phyloP scores from a whole-genome alignment of 2,888 invertebrate species.

The Drosophila conformis region DNA sequence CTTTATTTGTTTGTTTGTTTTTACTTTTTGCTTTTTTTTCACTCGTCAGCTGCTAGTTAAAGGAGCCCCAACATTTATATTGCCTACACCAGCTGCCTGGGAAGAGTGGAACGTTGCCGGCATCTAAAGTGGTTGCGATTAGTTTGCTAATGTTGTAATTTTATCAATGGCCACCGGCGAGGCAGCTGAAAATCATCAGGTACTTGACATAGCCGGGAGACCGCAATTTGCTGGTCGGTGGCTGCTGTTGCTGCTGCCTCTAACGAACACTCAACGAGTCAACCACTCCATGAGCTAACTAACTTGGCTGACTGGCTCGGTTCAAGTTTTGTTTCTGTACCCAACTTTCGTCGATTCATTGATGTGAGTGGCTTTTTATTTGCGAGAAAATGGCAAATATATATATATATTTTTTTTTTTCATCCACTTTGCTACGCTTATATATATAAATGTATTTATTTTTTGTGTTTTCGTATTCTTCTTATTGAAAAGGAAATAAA shows the following conservation, averaged over 20 bases:
- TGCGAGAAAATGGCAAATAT: conserved; percentile 63
- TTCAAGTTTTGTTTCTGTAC: conserved; percentile 59
- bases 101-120: conserved; percentile 53
- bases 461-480: conserved; percentile 15
- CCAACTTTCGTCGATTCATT: conserved; percentile 72
- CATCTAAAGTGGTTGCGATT: conserved; percentile 79
- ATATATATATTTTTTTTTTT: conserved; percentile 22
- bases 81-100: conserved; percentile 9
- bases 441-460: conserved; percentile 15
- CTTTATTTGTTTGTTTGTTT: conserved; percentile 43
- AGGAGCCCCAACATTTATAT: conserved; percentile 62
- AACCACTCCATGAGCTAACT: conserved; percentile 10
- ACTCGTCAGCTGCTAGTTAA: conserved; percentile 37
- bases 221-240: conserved; percentile 57
- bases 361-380: conserved; percentile 80
- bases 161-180: conserved; percentile 64
- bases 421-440: conserved; percentile 5
- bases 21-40: conserved; percentile 51
- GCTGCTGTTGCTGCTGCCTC: conserved; percentile 2
- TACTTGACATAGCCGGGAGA: conserved; percentile 69
- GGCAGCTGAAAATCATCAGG: conserved; percentile 77
- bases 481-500: conserved; percentile 75
- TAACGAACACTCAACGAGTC: conserved; percentile 22
- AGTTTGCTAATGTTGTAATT: conserved; percentile 80
- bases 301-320: conserved; percentile 1